phyloP scores from a whole-genome alignment of 2,888 invertebrate species.

The Dynastes hyllus region DNA sequence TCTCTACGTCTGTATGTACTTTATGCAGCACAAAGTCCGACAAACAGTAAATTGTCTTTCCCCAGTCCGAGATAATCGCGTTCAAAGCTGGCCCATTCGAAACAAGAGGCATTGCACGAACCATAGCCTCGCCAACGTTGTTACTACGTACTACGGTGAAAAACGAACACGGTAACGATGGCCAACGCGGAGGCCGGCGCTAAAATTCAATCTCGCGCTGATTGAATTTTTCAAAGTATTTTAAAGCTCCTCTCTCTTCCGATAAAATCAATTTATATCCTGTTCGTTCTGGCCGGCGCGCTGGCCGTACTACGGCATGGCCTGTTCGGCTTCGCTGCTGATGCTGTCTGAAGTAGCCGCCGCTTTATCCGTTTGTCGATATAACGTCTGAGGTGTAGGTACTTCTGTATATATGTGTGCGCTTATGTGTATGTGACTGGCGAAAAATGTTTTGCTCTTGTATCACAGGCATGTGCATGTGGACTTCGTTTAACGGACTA shows the following conservation, averaged over 20 bases:
- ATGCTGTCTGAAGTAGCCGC: background rate
- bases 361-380: conserved; percentile 8
- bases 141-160: conserved; percentile 27
- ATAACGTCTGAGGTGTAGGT: background rate
- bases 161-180: conserved; percentile 52
- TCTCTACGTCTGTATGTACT: too few species aligned
- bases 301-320: conserved; percentile 5
- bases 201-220: conserved; percentile 61
- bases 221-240: conserved; percentile 63
- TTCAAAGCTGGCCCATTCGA: conserved; percentile 52
- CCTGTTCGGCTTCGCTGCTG: background rate
- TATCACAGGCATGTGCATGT: too few species aligned
- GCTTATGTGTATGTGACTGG: background rate
- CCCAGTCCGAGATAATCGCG: conserved; percentile 32
- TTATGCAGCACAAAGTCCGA: too few species aligned
- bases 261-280: conserved; percentile 61
- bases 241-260: conserved; percentile 59
- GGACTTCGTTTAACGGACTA: too few species aligned
- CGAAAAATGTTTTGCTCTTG: too few species aligned
- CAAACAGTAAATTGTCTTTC: conserved; percentile 13
- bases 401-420: background rate
- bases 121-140: conserved; percentile 45
- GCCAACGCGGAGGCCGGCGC: conserved; percentile 35
- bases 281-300: conserved; percentile 20
- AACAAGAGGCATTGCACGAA: conserved; percentile 56